Conservation (phyloP, 1,140 invertebrate genomes). For the Belonocnema kinseyi region DNA sequence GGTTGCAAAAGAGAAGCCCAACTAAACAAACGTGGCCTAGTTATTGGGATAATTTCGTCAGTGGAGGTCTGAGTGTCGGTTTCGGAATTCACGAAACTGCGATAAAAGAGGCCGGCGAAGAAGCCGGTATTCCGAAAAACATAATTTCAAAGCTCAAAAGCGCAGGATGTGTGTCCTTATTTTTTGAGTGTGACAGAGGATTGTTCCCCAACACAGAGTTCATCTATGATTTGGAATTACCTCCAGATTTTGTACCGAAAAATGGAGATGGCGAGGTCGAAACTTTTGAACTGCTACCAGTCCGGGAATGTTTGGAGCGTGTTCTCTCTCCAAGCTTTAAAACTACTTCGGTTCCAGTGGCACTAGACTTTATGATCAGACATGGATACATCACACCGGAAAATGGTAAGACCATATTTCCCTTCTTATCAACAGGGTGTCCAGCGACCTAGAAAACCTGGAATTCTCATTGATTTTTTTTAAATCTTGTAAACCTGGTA, state of each 20-base stretch:
- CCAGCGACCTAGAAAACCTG: background rate
- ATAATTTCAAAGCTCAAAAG: conserved; percentile 86
- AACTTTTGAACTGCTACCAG: conserved; percentile 89
- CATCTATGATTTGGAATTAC: conserved; percentile 95
- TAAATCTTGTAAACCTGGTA: no score
- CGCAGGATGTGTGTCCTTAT: conserved; percentile 91
- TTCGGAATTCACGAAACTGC: conserved; percentile 91
- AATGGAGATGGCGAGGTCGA: conserved; percentile 96
- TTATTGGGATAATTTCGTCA: conserved; percentile 96
- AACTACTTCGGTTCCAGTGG: conserved; percentile 92
- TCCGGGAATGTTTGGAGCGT: conserved; percentile 86
- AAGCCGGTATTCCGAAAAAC: conserved; percentile 88
- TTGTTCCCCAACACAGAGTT: conserved; percentile 96
- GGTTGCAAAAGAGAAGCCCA: conserved; percentile 92
- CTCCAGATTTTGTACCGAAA: conserved; percentile 89
- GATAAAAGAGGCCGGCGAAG: conserved; percentile 94
- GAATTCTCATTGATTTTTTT: no score
- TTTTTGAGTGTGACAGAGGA: conserved; percentile 93
- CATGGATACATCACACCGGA: conserved; percentile 92
- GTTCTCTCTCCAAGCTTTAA: conserved; percentile 91
- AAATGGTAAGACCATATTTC: conserved; percentile 81
- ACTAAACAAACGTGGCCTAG: conserved; percentile 97
- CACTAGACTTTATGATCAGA: conserved; percentile 93
- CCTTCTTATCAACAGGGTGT: conserved; percentile 19
- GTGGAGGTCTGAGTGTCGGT: conserved; percentile 92